Conservation (phyloP, 2,797 vertebrate genomes). For the Gymnoscopelus braueri region DNA sequence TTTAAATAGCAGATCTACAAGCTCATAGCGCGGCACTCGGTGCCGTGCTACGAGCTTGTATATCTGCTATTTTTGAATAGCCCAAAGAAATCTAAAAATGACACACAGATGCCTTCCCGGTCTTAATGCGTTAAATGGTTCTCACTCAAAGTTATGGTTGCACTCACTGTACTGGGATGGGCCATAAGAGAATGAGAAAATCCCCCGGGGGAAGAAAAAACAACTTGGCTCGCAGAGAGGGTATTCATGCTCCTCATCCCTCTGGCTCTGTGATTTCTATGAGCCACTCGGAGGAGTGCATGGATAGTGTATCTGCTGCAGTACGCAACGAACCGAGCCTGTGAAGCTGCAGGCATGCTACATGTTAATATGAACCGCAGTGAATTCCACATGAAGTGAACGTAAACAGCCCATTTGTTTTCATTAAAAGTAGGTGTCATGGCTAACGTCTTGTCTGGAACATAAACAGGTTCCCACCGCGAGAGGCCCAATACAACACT, state of each 20-base stretch:
- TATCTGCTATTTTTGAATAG: no score
- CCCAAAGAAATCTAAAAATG: no score
- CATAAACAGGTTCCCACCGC: conserved; percentile 42
- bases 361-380: conserved; percentile 11
- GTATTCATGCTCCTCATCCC: conserved; percentile 1
- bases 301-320: background rate
- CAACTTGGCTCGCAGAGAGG: conserved; percentile 6
- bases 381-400: conserved; percentile 42
- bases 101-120: no score
- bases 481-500: conserved; percentile 33
- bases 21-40: no score
- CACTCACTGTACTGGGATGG: conserved; percentile 4
- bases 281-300: background rate
- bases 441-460: conserved; percentile 49
- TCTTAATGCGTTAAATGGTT: no score
- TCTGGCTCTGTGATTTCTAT: background rate
- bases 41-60: no score
- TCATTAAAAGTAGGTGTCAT: conserved; percentile 50
- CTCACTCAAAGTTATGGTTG: conserved; percentile 27
- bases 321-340: background rate
- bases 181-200: background rate
- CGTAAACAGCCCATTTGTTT: conserved; percentile 49
- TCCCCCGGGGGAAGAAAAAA: conserved; percentile 12
- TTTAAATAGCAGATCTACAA: no score
- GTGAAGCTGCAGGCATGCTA: conserved; percentile 21